Base-by-base conservation (phyloP, 2,888 invertebrate genomes). In the Andrena camellia region DNA sequence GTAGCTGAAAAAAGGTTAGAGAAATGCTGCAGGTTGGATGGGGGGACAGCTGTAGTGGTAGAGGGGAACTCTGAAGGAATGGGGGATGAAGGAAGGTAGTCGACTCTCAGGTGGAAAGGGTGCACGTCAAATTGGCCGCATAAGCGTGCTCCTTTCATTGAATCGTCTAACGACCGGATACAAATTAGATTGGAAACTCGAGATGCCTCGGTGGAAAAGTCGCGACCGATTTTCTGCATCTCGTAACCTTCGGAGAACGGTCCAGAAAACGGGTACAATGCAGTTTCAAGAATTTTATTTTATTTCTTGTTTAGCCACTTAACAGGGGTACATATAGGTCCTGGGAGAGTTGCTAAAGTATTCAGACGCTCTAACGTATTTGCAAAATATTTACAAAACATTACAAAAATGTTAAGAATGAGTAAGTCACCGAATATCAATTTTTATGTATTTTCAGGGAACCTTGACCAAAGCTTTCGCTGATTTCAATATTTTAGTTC, bases 151-250 rank as follows among this genome's bases (percentile, higher is more conserved):
- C 70, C 74, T 73, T 82, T 78, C 84, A 77, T 81, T 70, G 84
- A 84, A 75, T 88, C 78, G 81, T 60, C 84, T 89, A 90, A 90
- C 87, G 89, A 86, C 73, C 78, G 82, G 78, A 85, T 84, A 88
- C 87, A 89, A 90, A 90, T 90, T 90, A 89, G 84, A 90, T 89
- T 85, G 89, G 88, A 85, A 88, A 81, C 76, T 78, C 73, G 79
- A 78, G 70, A 75, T 48, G 23, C 62, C 31, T 20, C 7, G 69
- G 26, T 31, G 76, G 64, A 67, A 57, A 69, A 74, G 29, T 64
- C 48, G 52, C 33, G 57, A 59, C 23, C 73, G 64, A 73, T 73
- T 73, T 35, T 66, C 79, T 48, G 74, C 79, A 64, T 78, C 78
- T 68, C 63, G 42, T 68, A 52, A 64, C 50, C 52, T 33, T n/a